Conservation (phyloP, 1,140 invertebrate species). For the Neodiprion lecontei region DNA sequence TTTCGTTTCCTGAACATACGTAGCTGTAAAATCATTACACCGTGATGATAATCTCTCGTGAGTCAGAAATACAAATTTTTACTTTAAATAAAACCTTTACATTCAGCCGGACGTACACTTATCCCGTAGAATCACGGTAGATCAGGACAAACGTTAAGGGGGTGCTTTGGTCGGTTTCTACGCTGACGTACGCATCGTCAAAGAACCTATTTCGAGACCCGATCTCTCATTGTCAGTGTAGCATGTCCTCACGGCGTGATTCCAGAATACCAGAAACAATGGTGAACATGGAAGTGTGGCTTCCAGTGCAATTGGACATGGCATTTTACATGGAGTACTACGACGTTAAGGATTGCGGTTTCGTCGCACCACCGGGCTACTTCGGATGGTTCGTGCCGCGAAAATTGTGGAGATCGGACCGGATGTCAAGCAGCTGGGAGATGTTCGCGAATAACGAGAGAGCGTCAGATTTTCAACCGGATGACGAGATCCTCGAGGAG, state of each 20-base stretch:
- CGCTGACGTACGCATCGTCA: no score
- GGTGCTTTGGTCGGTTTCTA: no score
- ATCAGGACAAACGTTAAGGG: no score
- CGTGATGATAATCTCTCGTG: no score
- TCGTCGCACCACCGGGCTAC: slow-evolving; percentile 68
- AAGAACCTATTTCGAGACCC: no score
- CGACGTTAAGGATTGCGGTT: slow-evolving; percentile 67
- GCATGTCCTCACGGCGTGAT: background rate
- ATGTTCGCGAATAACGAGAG: slow-evolving; percentile 57
- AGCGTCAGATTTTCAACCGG: slow-evolving; percentile 57
- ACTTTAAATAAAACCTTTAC: no score
- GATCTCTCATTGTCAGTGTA: no score
- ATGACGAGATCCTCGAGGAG: slow-evolving; percentile 35
- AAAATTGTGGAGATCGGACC: slow-evolving; percentile 44
- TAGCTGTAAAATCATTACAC: no score
- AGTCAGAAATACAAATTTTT: no score
- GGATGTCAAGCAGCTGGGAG: slow-evolving; percentile 59
- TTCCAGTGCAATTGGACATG: slow-evolving; percentile 66
- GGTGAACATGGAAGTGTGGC: slow-evolving; percentile 78
- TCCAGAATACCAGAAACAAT: slow-evolving; percentile 65
- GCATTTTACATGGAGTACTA: slow-evolving; percentile 47
- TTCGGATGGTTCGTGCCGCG: slow-evolving; percentile 77
- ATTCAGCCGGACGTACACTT: no score
- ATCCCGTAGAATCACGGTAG: no score
- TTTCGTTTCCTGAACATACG: no score